Evolutionary conservation across 2,113 vertebrate species (phyloP).

Genomic region (Calcarius ornatus): DNA sequence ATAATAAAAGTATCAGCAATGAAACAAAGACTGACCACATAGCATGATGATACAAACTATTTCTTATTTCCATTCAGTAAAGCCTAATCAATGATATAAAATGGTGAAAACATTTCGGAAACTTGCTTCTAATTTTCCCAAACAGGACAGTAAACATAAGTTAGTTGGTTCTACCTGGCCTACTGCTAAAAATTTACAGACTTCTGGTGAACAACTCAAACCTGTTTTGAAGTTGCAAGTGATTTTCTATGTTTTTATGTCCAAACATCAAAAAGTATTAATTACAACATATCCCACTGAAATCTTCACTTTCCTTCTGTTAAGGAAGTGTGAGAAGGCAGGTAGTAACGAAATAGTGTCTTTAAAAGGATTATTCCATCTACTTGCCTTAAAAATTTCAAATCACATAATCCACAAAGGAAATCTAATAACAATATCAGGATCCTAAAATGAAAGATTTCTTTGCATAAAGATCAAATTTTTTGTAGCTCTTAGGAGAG

Average conservation of each 20-base stretch:
- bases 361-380: not conserved
- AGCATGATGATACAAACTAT: not conserved
- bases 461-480: not conserved
- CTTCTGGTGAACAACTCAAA: not conserved
- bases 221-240: not conserved
- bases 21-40: not conserved
- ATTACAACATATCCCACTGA: not conserved
- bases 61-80: not conserved
- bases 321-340: not conserved
- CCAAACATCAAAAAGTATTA: not conserved
- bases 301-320: not conserved
- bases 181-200: not conserved
- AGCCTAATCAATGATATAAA: not conserved
- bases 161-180: not conserved
- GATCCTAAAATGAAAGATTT: not conserved
- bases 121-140: not conserved
- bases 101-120: not conserved
- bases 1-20: not conserved
- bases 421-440: not conserved
- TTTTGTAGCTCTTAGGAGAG: not conserved
- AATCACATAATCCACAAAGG: not conserved
- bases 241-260: not conserved
- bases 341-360: not conserved
- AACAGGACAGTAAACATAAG: not conserved
- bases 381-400: not conserved